Evolutionary conservation across 2,113 vertebrate species (phyloP), one percentile per base, ranked within the genome.

Genomic region (Psammodynastes pulverulentus): DNA sequence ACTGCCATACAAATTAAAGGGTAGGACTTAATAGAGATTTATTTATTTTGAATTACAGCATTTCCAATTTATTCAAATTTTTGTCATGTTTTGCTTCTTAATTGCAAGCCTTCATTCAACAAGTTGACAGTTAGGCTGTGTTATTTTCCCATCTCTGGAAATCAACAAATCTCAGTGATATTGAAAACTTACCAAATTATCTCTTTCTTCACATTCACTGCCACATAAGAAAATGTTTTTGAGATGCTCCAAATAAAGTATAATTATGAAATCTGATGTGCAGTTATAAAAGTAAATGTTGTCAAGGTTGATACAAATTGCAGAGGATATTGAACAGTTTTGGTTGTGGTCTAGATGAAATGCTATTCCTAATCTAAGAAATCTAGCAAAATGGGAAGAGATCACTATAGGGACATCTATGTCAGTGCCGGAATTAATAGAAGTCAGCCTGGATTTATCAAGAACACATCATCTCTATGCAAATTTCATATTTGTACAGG

Each of bases 1-100:
- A 91, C n/a, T 15, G 51, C 90, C 56, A 91, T 53, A 92, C 96
- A 93, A 94, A 90, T 45, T 88, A 89, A 94, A 92, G 0, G 34
- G 24, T 58, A 45, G 9, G 7, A 58, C 88, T 88, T 89, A 72
- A 23, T 23, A 85, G 87, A 84, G 84, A 89, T 89, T 54, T 94
- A 67, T 90, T 94, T 95, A 84, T 51, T 95, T 93, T 93, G 87
- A 86, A n/a, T 91, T 17, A 10, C 17, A 58, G 45, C 15, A 24
- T 0, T 4, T 17, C 53, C 89, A 56, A 17, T 88, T 92, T 46
- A 95, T 90, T 93, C 49, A 94, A 2, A 79, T 86, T 93, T 87
- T 89, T 95, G 52, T 9, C 39, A 88, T 56, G 54, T 45, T 89
- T 92, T 89, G 39, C 91, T 58, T 91, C 62, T 39, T 29, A 88